Evolutionary conservation across 2,113 vertebrate species (phyloP).

Genomic region (Mystacornis crossleyi): DNA sequence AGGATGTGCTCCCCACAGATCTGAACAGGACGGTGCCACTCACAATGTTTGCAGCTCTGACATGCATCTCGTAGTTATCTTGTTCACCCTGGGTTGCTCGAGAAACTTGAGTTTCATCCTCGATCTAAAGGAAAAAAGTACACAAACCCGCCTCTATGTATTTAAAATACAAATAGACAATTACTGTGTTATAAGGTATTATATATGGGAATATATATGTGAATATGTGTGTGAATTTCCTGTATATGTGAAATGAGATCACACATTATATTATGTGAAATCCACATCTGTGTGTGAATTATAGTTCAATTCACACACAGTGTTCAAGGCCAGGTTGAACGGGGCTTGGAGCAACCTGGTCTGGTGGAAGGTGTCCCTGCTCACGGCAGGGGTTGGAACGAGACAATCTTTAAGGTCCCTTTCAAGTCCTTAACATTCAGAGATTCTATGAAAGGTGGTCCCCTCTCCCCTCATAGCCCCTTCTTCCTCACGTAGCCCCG

Average conservation of each 20-base stretch:
- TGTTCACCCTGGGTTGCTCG: constrained; percentile 94
- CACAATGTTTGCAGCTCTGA: constrained; percentile 96
- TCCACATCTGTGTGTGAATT: not conserved
- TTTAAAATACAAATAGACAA: not conserved
- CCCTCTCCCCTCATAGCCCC: too few relatives aligned
- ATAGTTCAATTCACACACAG: not conserved
- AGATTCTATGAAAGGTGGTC: not conserved
- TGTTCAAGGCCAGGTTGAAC: not conserved
- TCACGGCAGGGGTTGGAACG: not conserved
- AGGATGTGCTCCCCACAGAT: not conserved
- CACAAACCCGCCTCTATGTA: not conserved
- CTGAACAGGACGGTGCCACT: constrained; percentile 48
- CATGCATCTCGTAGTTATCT: constrained; percentile 98
- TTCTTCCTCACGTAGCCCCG: not conserved
- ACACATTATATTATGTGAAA: not conserved
- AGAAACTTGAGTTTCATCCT: constrained; percentile 96
- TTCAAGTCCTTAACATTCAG: not conserved
- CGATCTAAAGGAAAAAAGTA: constrained; percentile 78
- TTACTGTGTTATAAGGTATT: not conserved
- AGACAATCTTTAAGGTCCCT: not conserved
- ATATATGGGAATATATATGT: not conserved
- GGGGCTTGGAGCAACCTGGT: not conserved
- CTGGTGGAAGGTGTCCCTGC: not conserved
- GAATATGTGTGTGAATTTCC: not conserved
- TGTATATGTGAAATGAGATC: not conserved